Conservation (phyloP, 2,797 vertebrate genomes). For the Geotrypetes seraphini region DNA sequence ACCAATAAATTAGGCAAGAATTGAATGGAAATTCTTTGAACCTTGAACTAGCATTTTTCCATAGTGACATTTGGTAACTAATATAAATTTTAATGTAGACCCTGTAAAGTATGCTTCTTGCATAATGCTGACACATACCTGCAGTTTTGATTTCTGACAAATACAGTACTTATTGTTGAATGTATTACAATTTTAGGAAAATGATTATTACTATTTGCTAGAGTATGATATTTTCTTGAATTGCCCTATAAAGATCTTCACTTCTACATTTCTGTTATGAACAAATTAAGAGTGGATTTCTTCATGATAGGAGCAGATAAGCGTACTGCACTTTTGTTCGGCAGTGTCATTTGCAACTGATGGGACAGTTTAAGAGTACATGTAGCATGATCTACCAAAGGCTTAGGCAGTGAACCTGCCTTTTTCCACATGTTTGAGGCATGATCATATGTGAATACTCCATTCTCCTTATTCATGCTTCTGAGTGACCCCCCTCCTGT, state of each 20-base stretch:
- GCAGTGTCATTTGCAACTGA: neutral
- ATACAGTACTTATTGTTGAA: too few species aligned
- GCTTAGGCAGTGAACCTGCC: conserved; percentile 16
- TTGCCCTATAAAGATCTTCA: too few species aligned
- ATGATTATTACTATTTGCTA: neutral
- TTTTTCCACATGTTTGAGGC: conserved; percentile 10
- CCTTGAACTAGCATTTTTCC: too few species aligned
- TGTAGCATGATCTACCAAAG: conserved; percentile 28
- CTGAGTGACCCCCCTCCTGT: conserved; percentile 19
- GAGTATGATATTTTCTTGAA: neutral
- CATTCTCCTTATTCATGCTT: conserved; percentile 17
- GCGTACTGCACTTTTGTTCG: neutral
- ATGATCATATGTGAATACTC: conserved; percentile 24
- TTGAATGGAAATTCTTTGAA: too few species aligned
- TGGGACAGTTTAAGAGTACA: conserved; percentile 17
- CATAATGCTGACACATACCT: too few species aligned
- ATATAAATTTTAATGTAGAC: too few species aligned
- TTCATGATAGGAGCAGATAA: neutral
- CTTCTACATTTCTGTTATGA: conserved; percentile 9
- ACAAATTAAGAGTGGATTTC: conserved; percentile 13
- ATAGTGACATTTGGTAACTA: too few species aligned
- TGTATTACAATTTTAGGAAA: too few species aligned
- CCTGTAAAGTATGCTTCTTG: too few species aligned
- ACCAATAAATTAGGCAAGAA: too few species aligned
- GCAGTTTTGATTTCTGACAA: too few species aligned